Base-by-base conservation (phyloP, 64 coral and sea anemone species). In the Pocillopora damicornis region DNA sequence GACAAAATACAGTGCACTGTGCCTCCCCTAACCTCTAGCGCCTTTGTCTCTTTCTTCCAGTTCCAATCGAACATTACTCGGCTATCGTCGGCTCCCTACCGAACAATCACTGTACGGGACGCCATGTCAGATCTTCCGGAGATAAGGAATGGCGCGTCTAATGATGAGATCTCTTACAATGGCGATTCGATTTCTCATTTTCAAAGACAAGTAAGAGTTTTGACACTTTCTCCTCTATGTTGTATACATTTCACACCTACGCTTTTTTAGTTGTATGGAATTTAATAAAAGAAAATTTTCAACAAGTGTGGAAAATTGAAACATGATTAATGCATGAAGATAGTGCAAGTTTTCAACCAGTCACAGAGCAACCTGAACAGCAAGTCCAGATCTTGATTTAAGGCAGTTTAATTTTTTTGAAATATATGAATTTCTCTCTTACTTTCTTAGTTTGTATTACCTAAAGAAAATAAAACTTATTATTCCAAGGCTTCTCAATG, bases 101-200 rank as follows among this genome's bases (percentile, higher is more conserved):
- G 97, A 60, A 99, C 97, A n/a, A 91, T 95, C 60, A 99, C 97
- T n/a, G 97, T 99, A 13, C 77, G 97, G 60, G 97, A 99, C 61
- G 91, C 97, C 59, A 99, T 99, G 97, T 92, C 91, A 9, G 97
- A 99, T 61, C 75, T 99, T 38, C 97, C 97, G 9, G 97, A 95
- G 57, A 89, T 99, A 20, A 26, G 78, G 17, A 99, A 99, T 62
- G 97, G 97, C 10, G 97, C 85, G 16, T 75, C 74, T 13, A 42
- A 61, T 11, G 78, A 5, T 12, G 93, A 95, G 56, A 95, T 88
- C n/a, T 95, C 97, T 36, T 99, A 99, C 73, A 88, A 76, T 9
- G 97, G 97, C 9, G 97, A 99, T 75, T 82, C 97, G 2, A 95
- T 95, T 16, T 99, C 97, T 11, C 90, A 99, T 63, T 98, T 98